Evolutionary conservation across 2,113 vertebrate species (phyloP).

Genomic region (Aphyosemion australe): DNA sequence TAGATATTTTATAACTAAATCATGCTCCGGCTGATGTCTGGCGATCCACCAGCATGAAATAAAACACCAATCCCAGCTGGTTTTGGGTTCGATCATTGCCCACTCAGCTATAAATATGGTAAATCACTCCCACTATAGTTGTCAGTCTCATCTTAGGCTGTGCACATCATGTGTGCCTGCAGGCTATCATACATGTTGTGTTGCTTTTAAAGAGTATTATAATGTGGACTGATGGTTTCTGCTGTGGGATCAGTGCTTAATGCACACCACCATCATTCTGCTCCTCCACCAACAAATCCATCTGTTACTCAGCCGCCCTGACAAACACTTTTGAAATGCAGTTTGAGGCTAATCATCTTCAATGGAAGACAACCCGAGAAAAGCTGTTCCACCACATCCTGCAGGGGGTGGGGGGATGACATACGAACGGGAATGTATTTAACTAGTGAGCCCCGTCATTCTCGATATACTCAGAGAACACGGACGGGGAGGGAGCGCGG

Average conservation of each 20-base stretch:
- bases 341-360: constrained; percentile 71
- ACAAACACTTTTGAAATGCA: constrained; percentile 63
- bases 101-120: constrained; percentile 38
- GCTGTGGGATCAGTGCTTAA: constrained; percentile 31
- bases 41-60: constrained; percentile 25
- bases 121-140: constrained; percentile 60
- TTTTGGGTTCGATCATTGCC: constrained; percentile 35
- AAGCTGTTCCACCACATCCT: constrained; percentile 58
- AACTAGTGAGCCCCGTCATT: constrained; percentile 62
- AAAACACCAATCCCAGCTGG: constrained; percentile 21
- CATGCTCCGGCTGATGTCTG: too few relatives aligned
- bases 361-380: constrained; percentile 68
- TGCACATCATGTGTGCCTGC: constrained; percentile 30
- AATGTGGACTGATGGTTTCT: constrained; percentile 48
- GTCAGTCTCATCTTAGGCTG: constrained; percentile 32
- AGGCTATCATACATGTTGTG: constrained; percentile 37
- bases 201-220: constrained; percentile 17
- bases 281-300: constrained; percentile 42
- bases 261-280: constrained; percentile 33
- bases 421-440: constrained; percentile 65
- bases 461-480: constrained; percentile 56
- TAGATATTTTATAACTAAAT: too few relatives aligned
- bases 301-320: constrained; percentile 51
- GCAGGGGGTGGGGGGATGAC: constrained; percentile 57
- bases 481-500: constrained; percentile 42